phyloP scores from a whole-genome alignment of 2,888 invertebrate genomes.

The Invenusta paracnida region DNA sequence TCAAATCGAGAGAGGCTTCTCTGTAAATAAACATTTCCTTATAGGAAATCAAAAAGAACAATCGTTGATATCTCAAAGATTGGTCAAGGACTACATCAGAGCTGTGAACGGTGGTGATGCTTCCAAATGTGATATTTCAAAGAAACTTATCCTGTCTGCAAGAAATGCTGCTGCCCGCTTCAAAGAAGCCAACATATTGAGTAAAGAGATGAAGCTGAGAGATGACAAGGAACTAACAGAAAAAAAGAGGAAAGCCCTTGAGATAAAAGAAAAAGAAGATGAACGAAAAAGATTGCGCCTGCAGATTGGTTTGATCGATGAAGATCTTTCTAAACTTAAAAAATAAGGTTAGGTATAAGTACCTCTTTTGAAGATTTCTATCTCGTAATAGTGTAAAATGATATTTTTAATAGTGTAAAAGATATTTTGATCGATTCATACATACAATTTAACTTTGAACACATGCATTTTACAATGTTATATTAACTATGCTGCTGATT shows the following conservation, averaged over 20 bases:
- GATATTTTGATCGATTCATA: not conserved
- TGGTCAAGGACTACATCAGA: not conserved
- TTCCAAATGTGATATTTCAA: not conserved
- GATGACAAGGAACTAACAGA: not conserved
- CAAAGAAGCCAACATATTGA: not conserved
- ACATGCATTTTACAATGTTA: not conserved
- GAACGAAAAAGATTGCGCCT: not conserved
- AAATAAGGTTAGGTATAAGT: not conserved
- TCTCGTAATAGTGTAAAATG: not conserved
- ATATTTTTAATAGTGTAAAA: too few relatives aligned
- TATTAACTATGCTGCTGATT: too few relatives aligned
- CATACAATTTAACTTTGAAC: not conserved
- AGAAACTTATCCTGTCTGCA: not conserved
- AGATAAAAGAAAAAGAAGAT: not conserved
- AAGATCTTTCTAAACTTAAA: not conserved
- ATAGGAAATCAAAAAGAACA: not conserved
- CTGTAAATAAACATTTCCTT: slow-evolving; percentile 1
- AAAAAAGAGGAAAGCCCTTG: not conserved
- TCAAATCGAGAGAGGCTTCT: not conserved
- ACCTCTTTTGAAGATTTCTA: not conserved
- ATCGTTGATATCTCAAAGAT: not conserved
- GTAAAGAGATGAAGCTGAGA: not conserved
- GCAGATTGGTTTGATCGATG: not conserved
- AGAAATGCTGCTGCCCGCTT: not conserved
- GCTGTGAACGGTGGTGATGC: not conserved